Conservation (phyloP, 1,140 invertebrate genomes). For the Aradophagus sp. region DNA sequence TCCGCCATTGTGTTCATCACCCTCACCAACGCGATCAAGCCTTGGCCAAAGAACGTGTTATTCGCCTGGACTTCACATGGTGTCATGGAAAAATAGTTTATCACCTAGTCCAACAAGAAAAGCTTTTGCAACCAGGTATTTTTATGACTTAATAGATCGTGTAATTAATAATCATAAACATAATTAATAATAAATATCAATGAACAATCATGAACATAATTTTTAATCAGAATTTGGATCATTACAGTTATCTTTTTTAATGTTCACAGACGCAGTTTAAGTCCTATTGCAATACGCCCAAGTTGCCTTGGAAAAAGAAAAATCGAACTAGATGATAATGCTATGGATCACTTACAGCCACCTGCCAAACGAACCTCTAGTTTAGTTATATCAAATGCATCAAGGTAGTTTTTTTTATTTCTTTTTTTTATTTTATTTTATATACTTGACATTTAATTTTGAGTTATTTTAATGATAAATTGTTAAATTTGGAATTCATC, state of each 20-base stretch:
- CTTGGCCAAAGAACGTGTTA: slow-evolving; percentile 78
- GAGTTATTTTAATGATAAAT: no score
- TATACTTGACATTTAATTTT: no score
- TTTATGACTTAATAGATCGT: no score
- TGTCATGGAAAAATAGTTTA: slow-evolving; percentile 77
- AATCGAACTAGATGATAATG: slow-evolving; percentile 82
- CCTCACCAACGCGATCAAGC: slow-evolving; percentile 79
- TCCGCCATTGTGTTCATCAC: slow-evolving; percentile 77
- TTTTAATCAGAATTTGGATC: slow-evolving; percentile 6
- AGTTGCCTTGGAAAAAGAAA: slow-evolving; percentile 83
- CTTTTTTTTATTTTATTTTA: no score
- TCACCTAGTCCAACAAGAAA: slow-evolving; percentile 89
- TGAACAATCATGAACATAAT: no score
- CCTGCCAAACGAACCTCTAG: slow-evolving; percentile 76
- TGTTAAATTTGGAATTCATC: no score
- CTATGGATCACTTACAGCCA: slow-evolving; percentile 74
- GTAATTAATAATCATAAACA: no score
- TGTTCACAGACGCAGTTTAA: slow-evolving; percentile 81
- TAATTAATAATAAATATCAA: no score
- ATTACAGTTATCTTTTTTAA: background rate
- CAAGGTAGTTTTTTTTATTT: slow-evolving; percentile 58
- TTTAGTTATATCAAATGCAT: slow-evolving; percentile 67
- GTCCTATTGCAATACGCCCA: slow-evolving; percentile 86
- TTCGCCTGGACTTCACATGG: slow-evolving; percentile 78
- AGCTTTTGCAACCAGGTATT: slow-evolving; percentile 81